These are phyloP conservation scores for Alloplasta piceator DNA, from an alignment of 2,888 invertebrate genomes.

Conservation along the genomic window DNA sequence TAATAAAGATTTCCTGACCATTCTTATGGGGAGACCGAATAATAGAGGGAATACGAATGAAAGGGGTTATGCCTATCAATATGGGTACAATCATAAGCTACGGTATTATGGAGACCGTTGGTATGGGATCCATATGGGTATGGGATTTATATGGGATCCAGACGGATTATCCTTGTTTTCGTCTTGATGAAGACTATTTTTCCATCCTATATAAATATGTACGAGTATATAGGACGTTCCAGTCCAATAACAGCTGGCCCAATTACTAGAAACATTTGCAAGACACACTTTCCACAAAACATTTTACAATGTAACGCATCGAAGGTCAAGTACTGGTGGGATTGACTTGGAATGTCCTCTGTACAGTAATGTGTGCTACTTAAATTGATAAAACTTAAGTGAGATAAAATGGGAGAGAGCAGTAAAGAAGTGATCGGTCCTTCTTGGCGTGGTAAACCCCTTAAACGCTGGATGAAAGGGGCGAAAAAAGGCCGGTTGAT, in stretches of 20 bases:
- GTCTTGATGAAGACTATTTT: slow-evolving; percentile 42
- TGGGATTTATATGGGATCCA: slow-evolving; percentile 53
- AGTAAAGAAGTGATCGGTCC: slow-evolving; percentile 58
- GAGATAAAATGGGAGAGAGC: slow-evolving; percentile 44
- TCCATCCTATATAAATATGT: too few species aligned
- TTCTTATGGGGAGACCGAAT: background rate
- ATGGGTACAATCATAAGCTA: slow-evolving; percentile 19
- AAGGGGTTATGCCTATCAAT: slow-evolving; percentile 56
- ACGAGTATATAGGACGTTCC: too few species aligned
- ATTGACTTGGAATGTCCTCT: background rate
- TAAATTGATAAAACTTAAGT: slow-evolving; percentile 1
- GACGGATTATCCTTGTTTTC: slow-evolving; percentile 48
- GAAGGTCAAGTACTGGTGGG: too few species aligned
- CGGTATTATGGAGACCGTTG: slow-evolving; percentile 31
- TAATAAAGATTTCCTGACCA: slow-evolving; percentile 23
- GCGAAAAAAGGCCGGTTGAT: slow-evolving; percentile 82
- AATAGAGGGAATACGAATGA: slow-evolving; percentile 14
- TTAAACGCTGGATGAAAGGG: slow-evolving; percentile 63
- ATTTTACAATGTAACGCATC: too few species aligned
- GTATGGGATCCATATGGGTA: too few species aligned
- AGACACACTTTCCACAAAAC: too few species aligned
- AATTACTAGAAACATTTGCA: too few species aligned
- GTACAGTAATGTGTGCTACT: background rate
- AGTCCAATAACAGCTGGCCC: too few species aligned
- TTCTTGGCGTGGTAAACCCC: slow-evolving; percentile 57